Evolutionary conservation across 2,797 vertebrate genomes (phyloP), one percentile per base, ranked within the genome.

Genomic region (Neomorphus geoffroyi): DNA sequence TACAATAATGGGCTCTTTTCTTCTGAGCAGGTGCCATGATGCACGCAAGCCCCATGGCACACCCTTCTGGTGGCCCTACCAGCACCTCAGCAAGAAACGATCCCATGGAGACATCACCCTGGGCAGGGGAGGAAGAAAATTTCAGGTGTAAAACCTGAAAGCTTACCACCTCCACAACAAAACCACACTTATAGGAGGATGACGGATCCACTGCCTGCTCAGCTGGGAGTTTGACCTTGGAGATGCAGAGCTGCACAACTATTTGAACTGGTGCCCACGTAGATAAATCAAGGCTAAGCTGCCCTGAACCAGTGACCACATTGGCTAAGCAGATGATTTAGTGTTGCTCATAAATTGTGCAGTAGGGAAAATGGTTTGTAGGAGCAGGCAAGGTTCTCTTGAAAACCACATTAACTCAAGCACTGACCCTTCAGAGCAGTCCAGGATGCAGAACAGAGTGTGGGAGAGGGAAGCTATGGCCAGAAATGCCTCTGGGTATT

Each of bases 11-110:
- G 26, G 54, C 32, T 72, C 17, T 18, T 41, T 5, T 2, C 32
- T 35, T 18, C 35, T 14, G 18, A 33, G 37, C 50, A 62, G 50
- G 30, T 0, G 0, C n/a, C 1, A 0, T 17, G 28, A 28, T 0
- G 0, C 54, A 50, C 57, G 32, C 22, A 33, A 32, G 27, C 39
- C 45, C 35, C 30, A 7, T 0, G 0, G 70, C 30, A 70, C 69
- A 28, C 0, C 3, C 8, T n/a, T 41, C 26, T 6, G 2, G 17
- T 13, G 41, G n/a, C 33, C 51, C 37, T 8, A 58, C n/a, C 57
- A 58, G 30, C 1, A 0, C 5, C 46, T 3, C 1, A 17, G 22
- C 18, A 35, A 67, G 43, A 54, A 83, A 39, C 3, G 1, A 41
- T 4, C 18, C 4, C n/a, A 3, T 1, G 22, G 46, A 78, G 28